These are phyloP conservation scores for Lepisosteus oculatus DNA, from an alignment of 2,113 vertebrate genomes.

Conservation along the genomic window DNA sequence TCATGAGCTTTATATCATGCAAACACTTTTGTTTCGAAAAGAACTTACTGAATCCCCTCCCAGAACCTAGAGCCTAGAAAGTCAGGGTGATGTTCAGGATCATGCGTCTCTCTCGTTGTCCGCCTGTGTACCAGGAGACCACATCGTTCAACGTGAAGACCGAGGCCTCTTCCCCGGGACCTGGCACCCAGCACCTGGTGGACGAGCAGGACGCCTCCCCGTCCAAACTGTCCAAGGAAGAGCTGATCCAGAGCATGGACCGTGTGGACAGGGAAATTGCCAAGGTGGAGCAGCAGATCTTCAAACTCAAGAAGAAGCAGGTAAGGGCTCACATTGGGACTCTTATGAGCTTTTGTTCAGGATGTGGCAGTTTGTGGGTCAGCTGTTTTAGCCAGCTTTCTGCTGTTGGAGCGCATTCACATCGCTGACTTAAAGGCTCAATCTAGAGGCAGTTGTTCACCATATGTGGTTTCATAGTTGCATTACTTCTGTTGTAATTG, in stretches of 20 bases:
- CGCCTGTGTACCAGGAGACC: conserved; percentile 69
- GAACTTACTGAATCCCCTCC: no score
- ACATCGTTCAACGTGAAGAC: conserved; percentile 77
- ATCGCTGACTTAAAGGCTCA: no score
- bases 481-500: no score
- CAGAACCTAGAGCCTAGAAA: neutral
- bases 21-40: no score
- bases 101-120: neutral
- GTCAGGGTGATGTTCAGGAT: neutral
- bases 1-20: no score
- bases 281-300: conserved; percentile 97
- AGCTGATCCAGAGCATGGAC: conserved; percentile 98
- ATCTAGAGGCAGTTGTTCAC: no score
- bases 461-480: no score
- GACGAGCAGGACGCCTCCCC: conserved; percentile 93
- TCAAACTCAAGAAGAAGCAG: conserved; percentile 97
- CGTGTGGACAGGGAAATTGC: conserved; percentile 96
- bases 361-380: no score
- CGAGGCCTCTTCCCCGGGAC: conserved; percentile 77
- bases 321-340: conserved; percentile 51
- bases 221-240: conserved; percentile 97
- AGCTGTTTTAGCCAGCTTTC: no score
- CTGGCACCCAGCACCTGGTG: conserved; percentile 67
- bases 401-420: no score
- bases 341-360: no score